Evolutionary conservation across 2,797 vertebrate genomes (phyloP), one percentile per base, ranked within the genome.

Genomic region (Craterocephalus amniculus): DNA sequence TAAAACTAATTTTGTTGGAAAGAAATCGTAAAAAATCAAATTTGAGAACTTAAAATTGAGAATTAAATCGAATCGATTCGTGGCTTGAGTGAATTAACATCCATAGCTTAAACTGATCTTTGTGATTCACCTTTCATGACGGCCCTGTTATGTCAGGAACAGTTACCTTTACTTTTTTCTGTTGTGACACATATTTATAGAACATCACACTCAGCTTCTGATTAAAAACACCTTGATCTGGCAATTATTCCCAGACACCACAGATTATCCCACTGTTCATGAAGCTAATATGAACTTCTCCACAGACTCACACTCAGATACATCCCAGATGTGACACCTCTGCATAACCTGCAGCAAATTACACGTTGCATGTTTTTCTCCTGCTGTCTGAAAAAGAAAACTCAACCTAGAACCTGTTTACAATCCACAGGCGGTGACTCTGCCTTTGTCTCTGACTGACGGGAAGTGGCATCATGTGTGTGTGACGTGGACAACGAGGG

Each of bases 391-490:
- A 38, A 38, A 38, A 38, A 24, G 48, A 24, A 24, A 24, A 24
- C 24, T 51, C 20, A n/a, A 9, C 43, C 13, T 22, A 14, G 40
- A 14, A 27, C 36, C 35, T 43, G 20, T 58, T 61, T 12, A 32
- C 9, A 13, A 0, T 43, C 26, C 26, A 0, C 80, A 96, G 96
- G 93, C 94, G 0, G 92, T 88, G 59, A 83, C 93, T 2, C 74
- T 96, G 40, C 94, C 95, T 1, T 69, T 95, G 78, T 83, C 93
- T 14, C 72, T 95, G 78, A 89, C 84, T 24, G 94, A 96, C 58
- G 94, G 90, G 22, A 94, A 94, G 80, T 96, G 96, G 95, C 95
- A 97, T 64, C 96, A 96, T 18, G 68, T 96, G 40, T 96, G 96
- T 65, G 93, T 96, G 73, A 95, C 95, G 0, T 97, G 96, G 96